Base-by-base conservation (phyloP, 2,888 invertebrate species). In the Leptinotarsa peninsularis region DNA sequence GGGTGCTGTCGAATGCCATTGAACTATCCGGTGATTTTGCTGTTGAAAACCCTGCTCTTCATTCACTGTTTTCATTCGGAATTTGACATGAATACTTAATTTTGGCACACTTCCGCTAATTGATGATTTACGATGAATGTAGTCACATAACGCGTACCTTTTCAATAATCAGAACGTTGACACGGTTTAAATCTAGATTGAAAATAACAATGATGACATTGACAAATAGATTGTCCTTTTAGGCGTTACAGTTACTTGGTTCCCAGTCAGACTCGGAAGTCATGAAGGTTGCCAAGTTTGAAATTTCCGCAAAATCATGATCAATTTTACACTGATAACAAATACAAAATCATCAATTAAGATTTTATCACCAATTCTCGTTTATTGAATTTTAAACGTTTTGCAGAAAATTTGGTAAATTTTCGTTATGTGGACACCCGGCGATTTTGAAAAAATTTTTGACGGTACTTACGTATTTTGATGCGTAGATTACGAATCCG, bases 1-100 rank as follows among this genome's bases (percentile, higher is more conserved):
- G 87, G 60, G 91, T 73, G 23, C 68, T 66, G 17, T 76, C 73
- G 18, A 52, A 18, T 14, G 52, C 68, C 17, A 54, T 54, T 27
- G 4, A 18, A 43, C 1, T 50, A 4, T 67, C 18, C 49, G 66
- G 18, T 49, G 33, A 52, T 21, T 67, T 67, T 21, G 18, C 10
- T 52, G 17, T 18, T 15, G 66, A 66, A 15, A 49, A 66, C 13
- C 18, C 18, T 13, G 43, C 43, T 43, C 3, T 54, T 18, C 18
- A 54, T 54, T 54, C 18, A 4, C 58, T 18, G 0, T 58, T 21
- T 21, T 58, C 4, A 23, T 21, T 58, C 1, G 15, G 15, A 58
- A 58, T 58, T 58, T 14, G 23, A 15, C 58, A 23, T 58, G 52
- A 52, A n/a, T 52, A n/a, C n/a, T 4, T 5, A 52, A n/a, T 52